These are phyloP conservation scores for Typhlomys cinereus DNA, from an alignment of 2,113 vertebrate genomes.

Conservation along the genomic window DNA sequence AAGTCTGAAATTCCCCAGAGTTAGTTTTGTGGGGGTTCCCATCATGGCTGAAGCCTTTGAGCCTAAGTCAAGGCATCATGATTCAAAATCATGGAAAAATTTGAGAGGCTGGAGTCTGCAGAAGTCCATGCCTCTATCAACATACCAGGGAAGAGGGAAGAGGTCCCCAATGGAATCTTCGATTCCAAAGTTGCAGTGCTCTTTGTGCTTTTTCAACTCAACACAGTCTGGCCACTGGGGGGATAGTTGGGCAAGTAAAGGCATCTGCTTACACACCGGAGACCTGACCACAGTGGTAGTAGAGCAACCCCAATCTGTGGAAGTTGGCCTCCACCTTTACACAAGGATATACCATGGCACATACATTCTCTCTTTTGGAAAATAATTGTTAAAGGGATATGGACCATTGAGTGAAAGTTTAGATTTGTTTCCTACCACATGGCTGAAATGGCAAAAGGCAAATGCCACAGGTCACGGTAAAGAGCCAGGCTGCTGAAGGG, in stretches of 20 bases:
- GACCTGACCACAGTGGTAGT: no score
- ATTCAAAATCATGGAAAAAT: not conserved
- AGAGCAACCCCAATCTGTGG: no score
- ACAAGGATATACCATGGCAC: no score
- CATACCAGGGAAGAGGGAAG: not conserved
- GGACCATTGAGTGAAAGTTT: not conserved
- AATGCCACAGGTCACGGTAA: slow-evolving; percentile 22
- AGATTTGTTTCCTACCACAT: not conserved
- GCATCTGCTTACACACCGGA: no score
- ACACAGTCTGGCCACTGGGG: not conserved
- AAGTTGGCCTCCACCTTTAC: no score
- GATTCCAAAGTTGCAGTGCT: not conserved
- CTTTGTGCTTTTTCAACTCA: not conserved
- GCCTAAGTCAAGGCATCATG: not conserved
- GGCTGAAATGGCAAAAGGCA: slow-evolving; percentile 5
- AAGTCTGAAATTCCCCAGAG: slow-evolving; percentile 58
- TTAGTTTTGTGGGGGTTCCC: slow-evolving; percentile 36
- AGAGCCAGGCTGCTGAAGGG: slow-evolving; percentile 49
- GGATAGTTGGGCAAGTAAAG: no score
- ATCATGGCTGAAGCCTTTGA: not conserved
- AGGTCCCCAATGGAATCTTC: not conserved
- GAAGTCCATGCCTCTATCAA: not conserved
- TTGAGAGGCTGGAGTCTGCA: not conserved
- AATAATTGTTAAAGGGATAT: slow-evolving; percentile 43
- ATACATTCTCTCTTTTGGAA: no score